Conservation (phyloP, 2,113 vertebrate species). For the Cottus gobio region DNA sequence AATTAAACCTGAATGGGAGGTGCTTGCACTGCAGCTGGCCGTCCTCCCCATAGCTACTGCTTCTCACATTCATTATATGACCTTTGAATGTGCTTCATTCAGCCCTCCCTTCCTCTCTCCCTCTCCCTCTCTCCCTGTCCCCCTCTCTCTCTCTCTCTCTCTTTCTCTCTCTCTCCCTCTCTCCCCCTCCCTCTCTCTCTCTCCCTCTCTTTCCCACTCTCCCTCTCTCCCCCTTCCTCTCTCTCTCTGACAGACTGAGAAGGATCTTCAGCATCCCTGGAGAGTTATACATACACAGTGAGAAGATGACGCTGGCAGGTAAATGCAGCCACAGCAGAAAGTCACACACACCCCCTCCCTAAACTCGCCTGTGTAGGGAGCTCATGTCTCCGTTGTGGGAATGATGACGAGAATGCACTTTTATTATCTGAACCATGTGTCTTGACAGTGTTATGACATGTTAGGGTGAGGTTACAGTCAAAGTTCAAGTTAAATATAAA, state of each 20-base stretch:
- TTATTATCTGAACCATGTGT: not conserved
- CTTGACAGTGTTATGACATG: not conserved
- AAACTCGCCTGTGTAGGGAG: not conserved
- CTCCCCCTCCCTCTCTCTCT: not conserved
- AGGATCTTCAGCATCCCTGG: constrained; percentile 59
- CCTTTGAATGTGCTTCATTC: constrained; percentile 32
- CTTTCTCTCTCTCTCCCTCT: not conserved
- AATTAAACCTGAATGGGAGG: constrained; percentile 12
- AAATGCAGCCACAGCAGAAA: constrained; percentile 67
- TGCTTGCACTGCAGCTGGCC: constrained; percentile 13
- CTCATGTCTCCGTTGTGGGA: not conserved
- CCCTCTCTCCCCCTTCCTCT: constrained; percentile 35
- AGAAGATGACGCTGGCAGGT: constrained; percentile 86
- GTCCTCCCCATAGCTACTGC: not conserved
- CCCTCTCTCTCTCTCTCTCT: constrained; percentile 1
- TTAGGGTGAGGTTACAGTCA: not conserved
- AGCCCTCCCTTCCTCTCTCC: not conserved
- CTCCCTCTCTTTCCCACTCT: not conserved
- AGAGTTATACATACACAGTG: constrained; percentile 54
- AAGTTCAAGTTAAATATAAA: not conserved
- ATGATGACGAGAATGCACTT: not conserved
- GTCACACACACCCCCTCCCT: not conserved
- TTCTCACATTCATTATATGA: constrained; percentile 28
- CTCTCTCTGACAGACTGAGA: constrained; percentile 59
- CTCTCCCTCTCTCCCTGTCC: not conserved